Percentiles rank a stretch among this genome's conserved stretches.
Evolutionary conservation across 2,888 invertebrate species (phyloP).

Genomic region (Biston betularia): DNA sequence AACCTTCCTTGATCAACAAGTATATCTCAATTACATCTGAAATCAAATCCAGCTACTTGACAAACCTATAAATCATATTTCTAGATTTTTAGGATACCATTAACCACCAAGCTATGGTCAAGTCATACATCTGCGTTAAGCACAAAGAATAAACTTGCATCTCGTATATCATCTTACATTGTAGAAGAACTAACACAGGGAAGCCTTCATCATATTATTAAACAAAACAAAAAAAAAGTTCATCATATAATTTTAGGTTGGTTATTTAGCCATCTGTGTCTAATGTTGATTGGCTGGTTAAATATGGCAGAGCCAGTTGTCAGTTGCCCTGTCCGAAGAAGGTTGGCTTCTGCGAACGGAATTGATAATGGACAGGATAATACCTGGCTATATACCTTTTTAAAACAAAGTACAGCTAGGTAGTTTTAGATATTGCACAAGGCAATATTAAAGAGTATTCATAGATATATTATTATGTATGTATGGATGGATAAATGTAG

Average conservation of each 20-base stretch:
- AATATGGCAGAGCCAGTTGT: constrained; percentile 36
- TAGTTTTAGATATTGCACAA: neutral
- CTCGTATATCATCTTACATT: neutral
- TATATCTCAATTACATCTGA: constrained; percentile 4
- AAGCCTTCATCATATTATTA: neutral
- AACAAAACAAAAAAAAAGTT: neutral
- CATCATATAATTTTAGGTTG: neutral
- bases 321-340: constrained; percentile 36
- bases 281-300: constrained; percentile 9
- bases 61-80: constrained; percentile 19
- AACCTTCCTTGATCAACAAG: no score
- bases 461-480: neutral
- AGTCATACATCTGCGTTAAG: constrained; percentile 20
- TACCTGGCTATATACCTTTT: constrained; percentile 64
- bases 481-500: neutral
- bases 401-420: neutral
- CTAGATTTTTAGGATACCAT: constrained; percentile 31
- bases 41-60: constrained; percentile 3
- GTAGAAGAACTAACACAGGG: neutral
- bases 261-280: neutral
- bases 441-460: neutral
- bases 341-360: constrained; percentile 55
- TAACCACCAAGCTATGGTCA: constrained; percentile 8
- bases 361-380: constrained; percentile 76
- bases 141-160: constrained; percentile 28